These are phyloP conservation scores for Leucoraja ocellata DNA, from an alignment of 2,797 vertebrate species.

Conservation along the genomic window DNA sequence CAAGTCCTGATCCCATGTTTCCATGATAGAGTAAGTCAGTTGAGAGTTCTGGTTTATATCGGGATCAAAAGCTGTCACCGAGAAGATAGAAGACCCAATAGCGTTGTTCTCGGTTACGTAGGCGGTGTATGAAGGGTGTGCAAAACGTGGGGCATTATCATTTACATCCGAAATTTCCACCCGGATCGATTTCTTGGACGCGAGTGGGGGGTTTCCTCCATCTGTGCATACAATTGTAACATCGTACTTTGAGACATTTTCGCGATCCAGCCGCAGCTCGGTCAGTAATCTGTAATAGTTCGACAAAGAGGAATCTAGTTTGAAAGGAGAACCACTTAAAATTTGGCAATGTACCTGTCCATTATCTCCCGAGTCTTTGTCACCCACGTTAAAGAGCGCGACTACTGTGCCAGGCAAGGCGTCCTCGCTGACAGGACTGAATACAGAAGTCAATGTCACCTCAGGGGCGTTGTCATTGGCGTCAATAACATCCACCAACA, in stretches of 20 bases:
- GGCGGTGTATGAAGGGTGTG: conserved; percentile 49
- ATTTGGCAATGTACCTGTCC: conserved; percentile 43
- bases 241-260: conserved; percentile 51
- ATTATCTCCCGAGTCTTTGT: conserved; percentile 49
- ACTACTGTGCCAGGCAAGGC: conserved; percentile 43
- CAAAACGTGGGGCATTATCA: conserved; percentile 57
- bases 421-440: conserved; percentile 46
- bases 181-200: conserved; percentile 48
- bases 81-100: conserved; percentile 49
- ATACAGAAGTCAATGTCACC: conserved; percentile 47
- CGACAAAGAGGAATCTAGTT: conserved; percentile 43
- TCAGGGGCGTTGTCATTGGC: conserved; percentile 42
- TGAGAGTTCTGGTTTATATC: conserved; percentile 25
- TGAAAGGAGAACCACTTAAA: conserved; percentile 44
- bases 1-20: neutral
- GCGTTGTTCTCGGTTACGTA: conserved; percentile 63
- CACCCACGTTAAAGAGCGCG: conserved; percentile 49
- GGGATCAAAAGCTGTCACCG: conserved; percentile 5
- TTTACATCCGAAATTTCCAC: conserved; percentile 54
- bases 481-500: neutral
- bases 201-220: conserved; percentile 53
- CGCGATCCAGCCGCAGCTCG: conserved; percentile 46
- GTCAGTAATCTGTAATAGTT: conserved; percentile 49
- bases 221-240: conserved; percentile 56
- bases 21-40: conserved; percentile 17